phyloP scores from a whole-genome alignment of 2,113 vertebrate species.

The Malaclemys terrapin region DNA sequence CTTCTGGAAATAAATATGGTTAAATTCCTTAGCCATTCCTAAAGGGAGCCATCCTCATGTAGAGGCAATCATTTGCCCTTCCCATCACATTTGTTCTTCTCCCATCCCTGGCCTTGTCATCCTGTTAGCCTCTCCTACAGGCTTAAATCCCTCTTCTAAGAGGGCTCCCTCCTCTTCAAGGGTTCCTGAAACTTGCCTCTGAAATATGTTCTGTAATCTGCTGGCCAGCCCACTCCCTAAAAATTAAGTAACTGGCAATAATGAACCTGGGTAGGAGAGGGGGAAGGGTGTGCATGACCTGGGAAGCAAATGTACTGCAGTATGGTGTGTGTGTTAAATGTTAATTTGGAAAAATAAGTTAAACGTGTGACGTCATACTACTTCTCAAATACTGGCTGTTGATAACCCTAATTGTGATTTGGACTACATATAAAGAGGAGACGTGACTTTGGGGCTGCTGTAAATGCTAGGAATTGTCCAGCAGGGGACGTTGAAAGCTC shows the following conservation, averaged over 20 bases:
- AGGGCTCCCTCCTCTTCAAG: not conserved
- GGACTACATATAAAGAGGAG: not conserved
- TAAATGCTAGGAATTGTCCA: not conserved
- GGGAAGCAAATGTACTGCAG: not conserved
- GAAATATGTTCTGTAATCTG: not conserved
- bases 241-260: not conserved
- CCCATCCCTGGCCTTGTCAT: not conserved
- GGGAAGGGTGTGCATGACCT: not conserved
- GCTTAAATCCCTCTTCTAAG: not conserved
- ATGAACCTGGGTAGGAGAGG: not conserved
- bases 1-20: not conserved
- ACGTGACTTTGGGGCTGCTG: not conserved
- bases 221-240: not conserved
- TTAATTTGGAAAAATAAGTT: not conserved
- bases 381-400: conserved; percentile 31
- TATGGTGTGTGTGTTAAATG: not conserved
- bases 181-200: not conserved
- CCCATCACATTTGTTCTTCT: not conserved
- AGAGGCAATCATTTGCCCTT: conserved; percentile 6
- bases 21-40: not conserved
- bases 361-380: not conserved
- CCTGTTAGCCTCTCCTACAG: not conserved
- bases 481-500: conserved; percentile 54
- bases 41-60: not conserved
- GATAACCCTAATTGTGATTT: not conserved